These are phyloP conservation scores for Sebastes flavidus DNA, from an alignment of 2,797 vertebrate species.

Conservation along the genomic window DNA sequence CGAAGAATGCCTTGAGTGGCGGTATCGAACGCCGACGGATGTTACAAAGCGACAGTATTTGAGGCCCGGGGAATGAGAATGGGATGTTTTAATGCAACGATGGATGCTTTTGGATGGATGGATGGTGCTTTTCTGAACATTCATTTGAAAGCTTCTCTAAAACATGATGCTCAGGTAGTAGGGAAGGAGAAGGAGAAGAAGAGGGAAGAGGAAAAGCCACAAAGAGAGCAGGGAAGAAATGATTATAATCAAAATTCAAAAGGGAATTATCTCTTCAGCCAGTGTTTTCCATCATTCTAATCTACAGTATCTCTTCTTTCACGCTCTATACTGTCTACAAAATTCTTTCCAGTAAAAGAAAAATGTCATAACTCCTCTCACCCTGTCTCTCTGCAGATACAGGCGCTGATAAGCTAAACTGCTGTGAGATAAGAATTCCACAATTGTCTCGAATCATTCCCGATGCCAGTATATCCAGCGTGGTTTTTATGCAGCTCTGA, in stretches of 20 bases:
- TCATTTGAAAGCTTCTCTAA: slow-evolving; percentile 9
- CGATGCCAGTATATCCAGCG: neutral
- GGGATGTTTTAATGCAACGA: neutral
- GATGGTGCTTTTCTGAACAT: slow-evolving; percentile 20
- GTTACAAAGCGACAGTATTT: too few species aligned
- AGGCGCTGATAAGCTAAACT: slow-evolving; percentile 6
- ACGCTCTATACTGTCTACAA: neutral
- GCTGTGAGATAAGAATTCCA: slow-evolving; percentile 30
- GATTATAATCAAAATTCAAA: neutral
- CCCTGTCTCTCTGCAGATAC: slow-evolving; percentile 17
- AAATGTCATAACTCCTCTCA: neutral
- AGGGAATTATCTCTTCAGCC: neutral
- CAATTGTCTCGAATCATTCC: slow-evolving; percentile 12
- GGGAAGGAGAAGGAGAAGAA: neutral
- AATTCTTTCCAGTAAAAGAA: neutral
- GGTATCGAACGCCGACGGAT: too few species aligned
- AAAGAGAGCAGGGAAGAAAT: neutral
- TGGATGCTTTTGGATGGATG: slow-evolving; percentile 27
- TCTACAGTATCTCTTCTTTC: neutral
- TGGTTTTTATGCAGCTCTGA: slow-evolving; percentile 21
- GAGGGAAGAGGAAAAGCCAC: neutral
- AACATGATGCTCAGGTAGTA: slow-evolving; percentile 39
- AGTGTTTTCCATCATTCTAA: neutral
- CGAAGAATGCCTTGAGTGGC: too few species aligned
- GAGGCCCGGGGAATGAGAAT: too few species aligned